These are phyloP conservation scores for Phylloscopus trochiloides DNA, from an alignment of 2,113 vertebrate species.

Conservation along the genomic window DNA sequence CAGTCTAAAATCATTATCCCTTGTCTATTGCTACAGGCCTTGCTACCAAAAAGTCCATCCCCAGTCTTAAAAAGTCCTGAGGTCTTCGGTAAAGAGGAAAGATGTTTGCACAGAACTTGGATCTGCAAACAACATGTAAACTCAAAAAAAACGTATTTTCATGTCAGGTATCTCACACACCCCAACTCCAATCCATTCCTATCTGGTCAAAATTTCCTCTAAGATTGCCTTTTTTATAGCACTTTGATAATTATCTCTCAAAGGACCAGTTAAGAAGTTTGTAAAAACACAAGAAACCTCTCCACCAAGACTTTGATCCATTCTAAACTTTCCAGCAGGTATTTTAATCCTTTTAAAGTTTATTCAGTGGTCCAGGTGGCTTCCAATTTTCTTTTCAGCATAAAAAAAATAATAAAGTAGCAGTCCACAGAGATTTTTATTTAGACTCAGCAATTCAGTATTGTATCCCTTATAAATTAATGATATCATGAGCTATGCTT, in stretches of 20 bases:
- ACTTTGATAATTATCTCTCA: neutral
- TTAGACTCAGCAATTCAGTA: neutral
- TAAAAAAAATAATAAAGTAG: neutral
- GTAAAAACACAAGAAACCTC: accelerated
- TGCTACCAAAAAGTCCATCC: neutral
- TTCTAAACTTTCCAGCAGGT: neutral
- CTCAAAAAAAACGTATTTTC: neutral
- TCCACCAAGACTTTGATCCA: neutral
- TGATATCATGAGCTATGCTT: neutral
- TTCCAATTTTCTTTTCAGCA: neutral
- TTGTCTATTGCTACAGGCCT: neutral
- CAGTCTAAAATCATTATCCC: neutral
- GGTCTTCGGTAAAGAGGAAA: neutral
- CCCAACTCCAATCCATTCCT: neutral
- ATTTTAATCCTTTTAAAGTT: neutral
- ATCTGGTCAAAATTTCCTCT: neutral
- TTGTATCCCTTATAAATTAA: neutral
- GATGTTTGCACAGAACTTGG: neutral
- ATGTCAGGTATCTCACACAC: neutral
- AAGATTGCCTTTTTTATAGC: neutral
- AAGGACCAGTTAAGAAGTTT: neutral
- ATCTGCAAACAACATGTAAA: neutral
- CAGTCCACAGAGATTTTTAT: neutral
- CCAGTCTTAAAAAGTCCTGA: neutral
- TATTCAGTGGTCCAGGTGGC: neutral